Evolutionary conservation across 2,113 vertebrate species (phyloP), one percentile per base, ranked within the genome.

Genomic region (Heterocephalus glaber): DNA sequence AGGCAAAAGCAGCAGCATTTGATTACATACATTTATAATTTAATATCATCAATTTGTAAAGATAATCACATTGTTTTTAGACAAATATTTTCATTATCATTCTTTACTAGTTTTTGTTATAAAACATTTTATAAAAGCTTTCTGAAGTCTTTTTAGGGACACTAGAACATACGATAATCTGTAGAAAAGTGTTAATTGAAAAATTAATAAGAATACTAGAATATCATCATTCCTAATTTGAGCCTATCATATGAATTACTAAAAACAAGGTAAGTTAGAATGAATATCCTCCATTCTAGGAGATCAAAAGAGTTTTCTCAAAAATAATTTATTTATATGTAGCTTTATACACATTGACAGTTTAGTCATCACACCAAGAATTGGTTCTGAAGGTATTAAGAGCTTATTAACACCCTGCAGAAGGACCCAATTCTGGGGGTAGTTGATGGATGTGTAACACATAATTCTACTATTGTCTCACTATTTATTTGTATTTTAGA

Each of bases 101-200:
- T 49, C 49, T 95, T 86, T 89, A 60, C 38, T 72, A 90, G 38
- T 65, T 96, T 96, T 85, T 70, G 1, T 63, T 61, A 63, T n/a
- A 86, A 30, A 90, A 93, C 12, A 89, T 61, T 60, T 47, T 49
- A 22, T 20, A 86, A n/a, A 84, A 95, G 56, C 77, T n/a, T 58
- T 86, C 70, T 95, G n/a, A 94, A 93, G 38, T 86, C 47, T 80
- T 89, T 65, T 60, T 87, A 63, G 58, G 47, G 35, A 56, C 13
- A 74, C 38, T 89, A 6, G 52, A 68, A 85, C 86, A 84, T 56
- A 80, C 17, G n/a, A n/a, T 65, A 81, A 86, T 92, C 54, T 96
- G 30, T 79, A 60, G 63, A 5, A 92, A 87, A 83, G 56, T 89
- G 72, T 83, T 94, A 95, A 94, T 35, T 95, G 88, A 94, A 95